These are phyloP conservation scores for Iguana delicatissima DNA, from an alignment of 2,797 vertebrate species.

Conservation along the genomic window DNA sequence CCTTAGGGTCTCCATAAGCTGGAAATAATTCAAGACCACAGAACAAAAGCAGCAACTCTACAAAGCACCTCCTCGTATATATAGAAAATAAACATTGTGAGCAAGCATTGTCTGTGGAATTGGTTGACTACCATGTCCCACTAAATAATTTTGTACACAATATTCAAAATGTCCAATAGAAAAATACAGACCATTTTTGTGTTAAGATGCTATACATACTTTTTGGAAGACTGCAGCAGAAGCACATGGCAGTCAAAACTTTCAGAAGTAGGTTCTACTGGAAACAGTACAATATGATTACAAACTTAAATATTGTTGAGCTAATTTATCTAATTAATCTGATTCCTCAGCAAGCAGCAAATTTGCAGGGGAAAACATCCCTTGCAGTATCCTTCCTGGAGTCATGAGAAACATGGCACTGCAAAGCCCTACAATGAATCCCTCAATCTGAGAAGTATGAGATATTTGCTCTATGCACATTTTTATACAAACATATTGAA, in stretches of 20 bases:
- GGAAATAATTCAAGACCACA: too few relatives aligned
- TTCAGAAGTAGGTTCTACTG: too few relatives aligned
- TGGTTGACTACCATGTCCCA: neutral
- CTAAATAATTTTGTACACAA: neutral
- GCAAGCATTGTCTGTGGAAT: neutral
- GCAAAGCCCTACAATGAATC: neutral
- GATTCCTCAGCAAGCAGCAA: neutral
- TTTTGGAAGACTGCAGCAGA: too few relatives aligned
- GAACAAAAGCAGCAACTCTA: neutral
- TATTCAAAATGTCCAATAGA: neutral
- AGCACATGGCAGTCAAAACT: too few relatives aligned
- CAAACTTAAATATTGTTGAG: neutral
- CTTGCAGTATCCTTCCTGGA: too few relatives aligned
- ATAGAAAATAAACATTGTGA: neutral
- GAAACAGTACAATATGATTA: neutral
- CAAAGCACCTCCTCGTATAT: neutral
- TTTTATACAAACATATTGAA: too few relatives aligned
- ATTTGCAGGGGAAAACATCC: neutral
- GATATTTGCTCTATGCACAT: too few relatives aligned
- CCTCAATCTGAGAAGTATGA: too few relatives aligned
- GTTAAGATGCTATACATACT: neutral
- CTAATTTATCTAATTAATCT: neutral
- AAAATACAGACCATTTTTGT: neutral
- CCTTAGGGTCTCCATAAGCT: too few relatives aligned
- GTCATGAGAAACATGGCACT: neutral